A percentile compares a stretch with the other conserved stretches of the same genome.
Evolutionary conservation across 2,113 vertebrate species (phyloP).

Genomic region (Lipotes vexillifer): DNA sequence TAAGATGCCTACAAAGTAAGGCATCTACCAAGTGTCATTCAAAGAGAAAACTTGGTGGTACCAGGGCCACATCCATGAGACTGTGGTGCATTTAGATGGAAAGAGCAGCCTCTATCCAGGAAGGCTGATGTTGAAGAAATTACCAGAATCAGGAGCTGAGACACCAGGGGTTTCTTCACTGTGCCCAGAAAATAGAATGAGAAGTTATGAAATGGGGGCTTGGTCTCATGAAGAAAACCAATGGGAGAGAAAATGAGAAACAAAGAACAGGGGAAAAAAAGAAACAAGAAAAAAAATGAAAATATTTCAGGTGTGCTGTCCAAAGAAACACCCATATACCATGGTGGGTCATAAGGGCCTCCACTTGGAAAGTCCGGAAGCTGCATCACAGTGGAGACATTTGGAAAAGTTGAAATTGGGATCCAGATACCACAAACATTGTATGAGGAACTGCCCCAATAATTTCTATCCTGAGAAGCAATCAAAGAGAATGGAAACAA

Average conservation of each 20-base stretch:
- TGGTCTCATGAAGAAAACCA: background rate
- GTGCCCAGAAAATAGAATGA: background rate
- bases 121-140: background rate
- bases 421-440: background rate
- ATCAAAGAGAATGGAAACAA: background rate
- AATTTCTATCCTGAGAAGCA: background rate
- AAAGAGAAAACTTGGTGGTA: background rate
- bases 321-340: background rate
- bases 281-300: background rate
- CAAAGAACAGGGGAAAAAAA: background rate
- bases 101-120: background rate
- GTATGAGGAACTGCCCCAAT: background rate
- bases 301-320: background rate
- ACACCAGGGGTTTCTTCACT: background rate
- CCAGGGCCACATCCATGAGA: background rate
- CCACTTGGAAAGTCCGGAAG: background rate
- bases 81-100: fast-evolving
- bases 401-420: background rate
- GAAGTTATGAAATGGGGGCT: background rate
- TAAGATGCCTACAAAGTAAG: background rate
- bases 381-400: background rate
- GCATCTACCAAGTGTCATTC: background rate
- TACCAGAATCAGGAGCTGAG: background rate
- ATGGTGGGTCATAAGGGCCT: background rate
- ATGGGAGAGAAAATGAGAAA: background rate